Evolutionary conservation across 2,113 vertebrate species (phyloP).

Genomic region (Todiramphus chloris): DNA sequence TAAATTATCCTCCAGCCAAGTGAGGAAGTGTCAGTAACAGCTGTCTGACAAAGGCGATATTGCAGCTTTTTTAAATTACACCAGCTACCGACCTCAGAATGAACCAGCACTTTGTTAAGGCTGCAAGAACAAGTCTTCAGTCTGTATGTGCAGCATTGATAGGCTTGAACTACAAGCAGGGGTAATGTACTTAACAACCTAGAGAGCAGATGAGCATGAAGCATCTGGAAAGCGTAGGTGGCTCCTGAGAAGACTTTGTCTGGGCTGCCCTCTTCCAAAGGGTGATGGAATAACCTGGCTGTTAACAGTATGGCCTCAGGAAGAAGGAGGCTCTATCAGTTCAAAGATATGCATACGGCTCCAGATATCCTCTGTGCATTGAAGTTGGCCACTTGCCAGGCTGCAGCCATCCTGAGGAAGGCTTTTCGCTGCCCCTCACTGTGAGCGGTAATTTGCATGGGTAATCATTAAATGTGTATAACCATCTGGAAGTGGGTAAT

Average conservation of each 20-base stretch:
- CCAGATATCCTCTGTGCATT: not conserved
- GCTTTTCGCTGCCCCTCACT: not conserved
- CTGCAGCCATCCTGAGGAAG: not conserved
- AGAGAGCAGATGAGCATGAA: not conserved
- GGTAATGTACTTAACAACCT: not conserved
- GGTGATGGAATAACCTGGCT: not conserved
- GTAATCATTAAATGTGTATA: not conserved
- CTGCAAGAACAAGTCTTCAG: not conserved
- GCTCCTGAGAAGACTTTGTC: rapidly evolving
- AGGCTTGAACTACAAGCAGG: not conserved
- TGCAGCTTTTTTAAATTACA: not conserved
- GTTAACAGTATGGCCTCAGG: not conserved
- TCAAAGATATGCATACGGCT: rapidly evolving
- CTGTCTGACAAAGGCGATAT: not conserved
- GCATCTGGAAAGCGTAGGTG: not conserved
- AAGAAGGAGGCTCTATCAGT: not conserved
- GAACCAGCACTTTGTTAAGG: not conserved
- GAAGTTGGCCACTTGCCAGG: not conserved
- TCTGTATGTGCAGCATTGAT: not conserved
- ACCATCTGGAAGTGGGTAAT: no score
- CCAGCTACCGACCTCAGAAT: not conserved
- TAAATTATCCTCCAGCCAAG: not conserved
- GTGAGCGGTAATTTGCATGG: not conserved
- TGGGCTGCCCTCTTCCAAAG: not conserved
- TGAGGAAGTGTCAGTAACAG: not conserved